Base-by-base conservation (phyloP, 37 sponge, comb jelly and placozoan genomes). In the Chondrosia reniformis region DNA sequence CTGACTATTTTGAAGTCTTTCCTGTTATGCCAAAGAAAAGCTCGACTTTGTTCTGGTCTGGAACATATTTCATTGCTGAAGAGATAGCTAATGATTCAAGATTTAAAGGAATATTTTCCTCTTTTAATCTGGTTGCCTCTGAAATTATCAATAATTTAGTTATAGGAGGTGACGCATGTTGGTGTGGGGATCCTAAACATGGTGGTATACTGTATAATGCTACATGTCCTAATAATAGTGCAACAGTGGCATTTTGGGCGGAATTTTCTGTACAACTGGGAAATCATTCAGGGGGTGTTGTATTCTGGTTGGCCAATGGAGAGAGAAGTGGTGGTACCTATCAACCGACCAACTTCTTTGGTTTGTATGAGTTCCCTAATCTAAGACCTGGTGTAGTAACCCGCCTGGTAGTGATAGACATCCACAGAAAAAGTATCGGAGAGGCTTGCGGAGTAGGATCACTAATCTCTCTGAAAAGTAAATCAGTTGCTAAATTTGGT, bases 11-110 rank as follows among this genome's bases (percentile, higher is more conserved):
- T 46, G 28, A 45, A 22, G 43, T 55, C 9, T 30, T 81, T 9
- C 81, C 81, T 8, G 55, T 81, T 10, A 12, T 31, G 0, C 66
- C 41, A 5, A 59, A n/a, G 58, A 36, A 21, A 3, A 54, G 55
- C 27, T 36, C 46, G 28, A 28, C 43, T 42, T 64, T 84, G 38
- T 84, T 84, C 45, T 84, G 85, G 85, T 74, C 85, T n/a, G 64
- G 75, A 2, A 79, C 79, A 5, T n/a, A 12, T 4, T 5, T 22
- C 10, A 22, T 84, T n/a, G 79, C 77, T 21, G 75, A 84, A 22
- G 19, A 58, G 0, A 33, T 84, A 19, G 73, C 75, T 27, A n/a
- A n/a, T n/a, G n/a, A n/a, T n/a, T 34, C 2, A 3, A 34, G 57
- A 25, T 24, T 43, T 17, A 13, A 13, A 17, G 21, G 22, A 13